Conservation (phyloP, 2,888 invertebrate species). For the Campopleginae sp. region DNA sequence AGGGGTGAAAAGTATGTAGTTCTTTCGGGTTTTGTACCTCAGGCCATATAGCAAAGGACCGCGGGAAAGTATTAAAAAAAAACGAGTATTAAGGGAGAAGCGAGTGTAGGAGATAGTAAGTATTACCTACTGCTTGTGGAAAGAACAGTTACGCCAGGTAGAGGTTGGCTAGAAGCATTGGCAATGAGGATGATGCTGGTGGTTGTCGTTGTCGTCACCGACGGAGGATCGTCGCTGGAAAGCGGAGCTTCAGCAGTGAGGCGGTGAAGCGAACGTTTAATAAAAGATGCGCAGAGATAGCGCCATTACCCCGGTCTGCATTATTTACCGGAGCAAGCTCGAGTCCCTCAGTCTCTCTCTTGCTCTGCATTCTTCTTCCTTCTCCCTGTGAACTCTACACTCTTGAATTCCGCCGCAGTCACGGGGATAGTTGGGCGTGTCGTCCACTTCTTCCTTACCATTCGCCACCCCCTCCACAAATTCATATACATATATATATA, state of each 20-base stretch:
- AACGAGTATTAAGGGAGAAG: constrained; percentile 30
- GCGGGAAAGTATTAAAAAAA: constrained; percentile 32
- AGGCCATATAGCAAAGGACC: constrained; percentile 26
- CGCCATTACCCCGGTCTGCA: constrained; percentile 84
- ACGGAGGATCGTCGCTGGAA: constrained; percentile 50
- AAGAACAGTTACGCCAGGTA: constrained; percentile 54
- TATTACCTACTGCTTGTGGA: constrained; percentile 50
- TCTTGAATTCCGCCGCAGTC: constrained; percentile 80
- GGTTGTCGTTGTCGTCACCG: constrained; percentile 61
- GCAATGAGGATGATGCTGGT: constrained; percentile 53
- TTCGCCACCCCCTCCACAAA: constrained; percentile 49
- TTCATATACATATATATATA: constrained; percentile 28
- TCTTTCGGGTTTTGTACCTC: constrained; percentile 38
- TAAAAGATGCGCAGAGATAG: constrained; percentile 85
- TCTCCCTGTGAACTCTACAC: constrained; percentile 72
- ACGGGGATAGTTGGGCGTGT: constrained; percentile 81
- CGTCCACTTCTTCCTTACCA: constrained; percentile 70
- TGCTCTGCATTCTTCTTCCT: constrained; percentile 66
- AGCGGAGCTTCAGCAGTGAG: constrained; percentile 69
- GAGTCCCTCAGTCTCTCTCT: constrained; percentile 70
- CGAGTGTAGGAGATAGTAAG: constrained; percentile 49
- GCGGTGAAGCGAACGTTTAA: constrained; percentile 82
- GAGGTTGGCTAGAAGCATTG: constrained; percentile 53
- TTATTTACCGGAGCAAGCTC: constrained; percentile 83
- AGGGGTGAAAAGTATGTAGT: constrained; percentile 45